These are phyloP conservation scores for Leptatherina wallacei DNA, from an alignment of 2,797 vertebrate species.

Conservation along the genomic window DNA sequence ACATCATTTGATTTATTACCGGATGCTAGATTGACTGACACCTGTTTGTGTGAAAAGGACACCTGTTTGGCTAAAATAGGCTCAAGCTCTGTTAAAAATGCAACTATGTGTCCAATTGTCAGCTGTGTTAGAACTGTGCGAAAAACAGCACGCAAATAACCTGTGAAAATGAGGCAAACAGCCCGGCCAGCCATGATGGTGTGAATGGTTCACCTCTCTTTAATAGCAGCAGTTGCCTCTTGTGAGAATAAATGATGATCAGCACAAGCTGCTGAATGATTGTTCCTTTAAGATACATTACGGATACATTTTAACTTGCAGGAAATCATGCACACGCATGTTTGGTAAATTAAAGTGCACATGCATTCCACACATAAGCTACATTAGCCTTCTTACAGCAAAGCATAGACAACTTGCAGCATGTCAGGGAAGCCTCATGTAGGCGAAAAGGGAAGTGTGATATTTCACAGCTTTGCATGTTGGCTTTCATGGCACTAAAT, in stretches of 20 bases:
- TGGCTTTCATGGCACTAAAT: constrained; percentile 49
- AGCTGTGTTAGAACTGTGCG: constrained; percentile 9
- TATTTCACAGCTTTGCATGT: constrained; percentile 62
- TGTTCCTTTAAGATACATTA: constrained; percentile 11
- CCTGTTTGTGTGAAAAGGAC: constrained; percentile 35
- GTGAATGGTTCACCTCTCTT: constrained; percentile 57
- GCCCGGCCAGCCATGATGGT: constrained; percentile 45
- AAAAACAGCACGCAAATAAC: constrained; percentile 26
- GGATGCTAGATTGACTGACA: constrained; percentile 16
- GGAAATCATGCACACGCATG: background rate
- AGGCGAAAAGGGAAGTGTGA: constrained; percentile 69
- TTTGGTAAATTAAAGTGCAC: constrained; percentile 10
- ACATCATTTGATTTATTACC: constrained; percentile 8
- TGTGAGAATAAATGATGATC: too few species aligned
- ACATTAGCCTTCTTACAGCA: constrained; percentile 32
- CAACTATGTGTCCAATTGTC: constrained; percentile 20
- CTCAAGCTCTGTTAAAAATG: constrained; percentile 36
- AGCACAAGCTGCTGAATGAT: constrained; percentile 27
- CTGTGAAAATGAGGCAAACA: constrained; percentile 36
- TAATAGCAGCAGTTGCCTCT: constrained; percentile 60
- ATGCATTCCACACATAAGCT: background rate
- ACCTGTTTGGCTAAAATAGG: constrained; percentile 33
- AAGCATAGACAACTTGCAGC: constrained; percentile 37
- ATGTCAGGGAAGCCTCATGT: constrained; percentile 72
- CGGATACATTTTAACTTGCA: constrained; percentile 5